Evolutionary conservation across 92 coral and sea anemone genomes (phyloP).

Genomic region (Palythoa grandis): DNA sequence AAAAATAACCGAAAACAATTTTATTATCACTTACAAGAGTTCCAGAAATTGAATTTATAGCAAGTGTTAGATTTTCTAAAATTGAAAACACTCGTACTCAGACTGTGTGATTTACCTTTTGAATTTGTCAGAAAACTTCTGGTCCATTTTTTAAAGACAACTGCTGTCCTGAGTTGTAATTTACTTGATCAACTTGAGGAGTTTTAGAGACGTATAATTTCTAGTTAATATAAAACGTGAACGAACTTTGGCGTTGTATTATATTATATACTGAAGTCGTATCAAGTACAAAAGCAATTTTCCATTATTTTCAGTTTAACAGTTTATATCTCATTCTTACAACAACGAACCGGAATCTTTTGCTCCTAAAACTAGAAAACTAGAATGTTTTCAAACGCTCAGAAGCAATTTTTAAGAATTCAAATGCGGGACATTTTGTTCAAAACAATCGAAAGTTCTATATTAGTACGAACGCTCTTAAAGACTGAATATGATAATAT

Average conservation of each 20-base stretch:
- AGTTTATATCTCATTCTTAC: not conserved
- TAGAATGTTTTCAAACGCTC: not conserved
- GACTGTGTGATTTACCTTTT: not conserved
- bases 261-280: not conserved
- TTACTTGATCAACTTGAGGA: not conserved
- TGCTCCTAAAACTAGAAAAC: not conserved
- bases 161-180: slow-evolving; percentile 12
- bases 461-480: not conserved
- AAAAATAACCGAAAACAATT: not conserved
- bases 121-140: not conserved
- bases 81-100: not conserved
- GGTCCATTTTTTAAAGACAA: not conserved
- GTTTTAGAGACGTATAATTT: not conserved
- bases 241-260: not conserved
- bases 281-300: not conserved
- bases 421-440: not conserved
- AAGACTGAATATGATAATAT: not conserved
- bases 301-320: not conserved
- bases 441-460: not conserved
- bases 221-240: not conserved
- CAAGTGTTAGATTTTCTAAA: not conserved
- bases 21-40: not conserved
- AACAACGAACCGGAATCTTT: not conserved
- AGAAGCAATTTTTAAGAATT: not conserved
- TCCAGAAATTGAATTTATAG: not conserved